A percentile compares a stretch with the other conserved stretches of the same genome.
These are phyloP conservation scores for Sinocyclocheilus anshuiensis DNA, from an alignment of 2,113 vertebrate species.

Conservation along the genomic window DNA sequence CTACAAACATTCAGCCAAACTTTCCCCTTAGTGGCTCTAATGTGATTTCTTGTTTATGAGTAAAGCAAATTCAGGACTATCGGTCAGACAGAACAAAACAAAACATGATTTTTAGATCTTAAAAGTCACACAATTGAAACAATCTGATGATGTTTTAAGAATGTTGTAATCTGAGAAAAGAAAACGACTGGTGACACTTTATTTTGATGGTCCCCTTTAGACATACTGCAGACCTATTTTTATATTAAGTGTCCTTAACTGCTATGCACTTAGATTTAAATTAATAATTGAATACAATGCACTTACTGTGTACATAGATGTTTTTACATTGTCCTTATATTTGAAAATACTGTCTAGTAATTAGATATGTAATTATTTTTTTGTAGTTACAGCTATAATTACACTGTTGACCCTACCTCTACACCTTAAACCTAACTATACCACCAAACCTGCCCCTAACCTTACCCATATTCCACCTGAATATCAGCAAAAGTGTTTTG, in stretches of 20 bases:
- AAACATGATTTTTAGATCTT: background rate
- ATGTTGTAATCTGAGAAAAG: background rate
- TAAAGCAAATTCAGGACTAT: constrained; percentile 56
- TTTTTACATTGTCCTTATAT: background rate
- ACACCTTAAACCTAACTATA: background rate
- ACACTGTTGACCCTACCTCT: background rate
- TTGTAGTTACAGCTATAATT: too few species aligned
- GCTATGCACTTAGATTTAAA: background rate
- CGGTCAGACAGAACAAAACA: background rate
- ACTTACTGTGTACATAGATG: background rate
- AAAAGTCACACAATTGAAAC: background rate
- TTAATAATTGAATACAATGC: background rate
- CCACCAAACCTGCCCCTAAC: too few species aligned
- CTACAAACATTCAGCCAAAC: constrained; percentile 56
- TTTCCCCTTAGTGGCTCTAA: constrained; percentile 65
- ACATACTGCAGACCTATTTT: background rate
- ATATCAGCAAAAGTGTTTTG: background rate
- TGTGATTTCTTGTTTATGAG: constrained; percentile 71
- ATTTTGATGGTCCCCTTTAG: background rate
- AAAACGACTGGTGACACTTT: background rate
- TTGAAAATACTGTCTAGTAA: background rate
- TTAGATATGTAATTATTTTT: too few species aligned
- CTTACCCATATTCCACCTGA: background rate
- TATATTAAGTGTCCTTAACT: background rate
- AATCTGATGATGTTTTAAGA: background rate